These are phyloP conservation scores for Halcyon senegalensis DNA, from an alignment of 2,113 vertebrate genomes.

Conservation along the genomic window DNA sequence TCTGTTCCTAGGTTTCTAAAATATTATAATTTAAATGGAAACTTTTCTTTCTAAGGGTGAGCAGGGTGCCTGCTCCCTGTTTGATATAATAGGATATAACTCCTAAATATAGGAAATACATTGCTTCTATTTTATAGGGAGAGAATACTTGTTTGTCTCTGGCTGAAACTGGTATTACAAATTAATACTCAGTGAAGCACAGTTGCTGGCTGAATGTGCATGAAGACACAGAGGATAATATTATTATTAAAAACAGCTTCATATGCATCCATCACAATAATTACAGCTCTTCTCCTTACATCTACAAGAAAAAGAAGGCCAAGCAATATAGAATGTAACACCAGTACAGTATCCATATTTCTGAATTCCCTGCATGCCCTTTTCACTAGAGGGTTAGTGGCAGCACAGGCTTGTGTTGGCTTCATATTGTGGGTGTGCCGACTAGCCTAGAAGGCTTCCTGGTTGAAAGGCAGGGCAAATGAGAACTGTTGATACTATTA, in stretches of 20 bases:
- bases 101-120: not conserved
- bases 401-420: accelerated
- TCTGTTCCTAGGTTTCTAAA: not conserved
- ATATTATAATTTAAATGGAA: not conserved
- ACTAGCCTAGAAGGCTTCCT: not conserved
- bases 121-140: not conserved
- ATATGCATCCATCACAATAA: not conserved
- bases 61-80: not conserved
- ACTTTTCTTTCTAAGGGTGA: not conserved
- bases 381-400: not conserved
- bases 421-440: not conserved
- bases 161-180: not conserved
- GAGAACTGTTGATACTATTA: not conserved
- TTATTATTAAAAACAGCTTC: not conserved
- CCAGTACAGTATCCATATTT: not conserved
- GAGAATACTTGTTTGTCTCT: not conserved
- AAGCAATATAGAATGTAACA: too few species aligned
- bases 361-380: not conserved
- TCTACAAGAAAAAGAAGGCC: too few species aligned
- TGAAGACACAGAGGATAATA: not conserved
- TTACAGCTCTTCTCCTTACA: not conserved
- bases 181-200: not conserved
- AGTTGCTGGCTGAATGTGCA: not conserved
- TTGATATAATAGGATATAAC: not conserved
- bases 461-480: not conserved